Evolutionary conservation across 2,888 invertebrate genomes (phyloP).

Genomic region (Yponomeuta cagnagella): DNA sequence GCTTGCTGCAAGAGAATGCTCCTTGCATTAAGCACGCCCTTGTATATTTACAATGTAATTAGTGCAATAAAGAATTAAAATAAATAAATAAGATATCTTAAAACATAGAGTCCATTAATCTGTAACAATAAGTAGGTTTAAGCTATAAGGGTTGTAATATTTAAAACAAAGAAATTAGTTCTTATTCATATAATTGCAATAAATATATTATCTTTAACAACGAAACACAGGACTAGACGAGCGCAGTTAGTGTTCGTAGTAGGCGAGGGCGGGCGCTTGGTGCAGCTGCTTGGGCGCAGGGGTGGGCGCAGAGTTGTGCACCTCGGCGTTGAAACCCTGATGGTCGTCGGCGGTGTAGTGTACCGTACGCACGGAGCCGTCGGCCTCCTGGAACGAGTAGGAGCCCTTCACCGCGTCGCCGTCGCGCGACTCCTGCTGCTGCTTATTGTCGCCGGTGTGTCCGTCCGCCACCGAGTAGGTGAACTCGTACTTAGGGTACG

Average conservation of each 20-base stretch:
- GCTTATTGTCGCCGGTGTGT: slow-evolving; percentile 48
- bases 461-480: slow-evolving; percentile 50
- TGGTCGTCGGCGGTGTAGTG: slow-evolving; percentile 44
- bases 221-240: neutral
- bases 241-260: slow-evolving; percentile 17
- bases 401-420: slow-evolving; percentile 45
- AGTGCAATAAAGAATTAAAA: no score
- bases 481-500: slow-evolving; percentile 31
- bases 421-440: slow-evolving; percentile 40
- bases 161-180: neutral
- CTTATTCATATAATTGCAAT: slow-evolving; percentile 35
- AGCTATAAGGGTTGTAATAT: slow-evolving; percentile 17
- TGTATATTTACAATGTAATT: no score
- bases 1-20: no score
- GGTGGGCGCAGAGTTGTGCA: slow-evolving; percentile 18
- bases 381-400: slow-evolving; percentile 42
- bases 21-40: no score
- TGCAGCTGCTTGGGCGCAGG: slow-evolving; percentile 16
- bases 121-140: slow-evolving; percentile 21
- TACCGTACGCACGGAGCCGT: slow-evolving; percentile 43
- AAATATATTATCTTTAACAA: slow-evolving; percentile 37
- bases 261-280: slow-evolving; percentile 25
- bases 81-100: no score
- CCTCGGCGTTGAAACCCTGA: slow-evolving; percentile 29
- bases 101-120: neutral